Evolutionary conservation across 2,797 vertebrate species (phyloP).

Genomic region (Spinus pinus): DNA sequence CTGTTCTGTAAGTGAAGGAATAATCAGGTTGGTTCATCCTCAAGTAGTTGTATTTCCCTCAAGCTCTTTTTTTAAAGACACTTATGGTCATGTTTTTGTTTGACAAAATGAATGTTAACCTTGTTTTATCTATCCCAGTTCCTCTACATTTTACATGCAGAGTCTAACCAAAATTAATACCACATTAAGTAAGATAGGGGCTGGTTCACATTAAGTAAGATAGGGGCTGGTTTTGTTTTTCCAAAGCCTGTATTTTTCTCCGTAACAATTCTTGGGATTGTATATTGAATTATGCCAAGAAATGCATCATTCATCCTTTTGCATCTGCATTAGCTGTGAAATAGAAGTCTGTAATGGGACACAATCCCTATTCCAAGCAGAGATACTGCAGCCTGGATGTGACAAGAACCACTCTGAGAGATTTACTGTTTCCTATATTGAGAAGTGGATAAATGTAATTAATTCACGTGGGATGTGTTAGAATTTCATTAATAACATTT

Average conservation of each 20-base stretch:
- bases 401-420: background rate
- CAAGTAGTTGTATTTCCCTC: background rate
- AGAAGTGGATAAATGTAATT: background rate
- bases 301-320: background rate
- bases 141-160: background rate
- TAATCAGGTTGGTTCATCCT: background rate
- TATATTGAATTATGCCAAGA: background rate
- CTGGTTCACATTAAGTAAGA: background rate
- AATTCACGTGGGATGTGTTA: background rate
- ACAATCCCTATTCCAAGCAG: background rate
- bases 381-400: background rate
- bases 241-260: background rate
- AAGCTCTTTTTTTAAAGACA: background rate
- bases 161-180: background rate
- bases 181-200: background rate
- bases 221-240: background rate
- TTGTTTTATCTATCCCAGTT: background rate
- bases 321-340: background rate
- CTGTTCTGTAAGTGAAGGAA: background rate
- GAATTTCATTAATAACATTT: background rate
- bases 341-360: background rate
- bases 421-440: background rate
- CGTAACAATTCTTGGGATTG: background rate
- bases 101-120: background rate
- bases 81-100: rapidly evolving